Evolutionary conservation across 2,797 vertebrate species (phyloP), one percentile per base, ranked within the genome.

Genomic region (Catamblyrhynchus diadema): DNA sequence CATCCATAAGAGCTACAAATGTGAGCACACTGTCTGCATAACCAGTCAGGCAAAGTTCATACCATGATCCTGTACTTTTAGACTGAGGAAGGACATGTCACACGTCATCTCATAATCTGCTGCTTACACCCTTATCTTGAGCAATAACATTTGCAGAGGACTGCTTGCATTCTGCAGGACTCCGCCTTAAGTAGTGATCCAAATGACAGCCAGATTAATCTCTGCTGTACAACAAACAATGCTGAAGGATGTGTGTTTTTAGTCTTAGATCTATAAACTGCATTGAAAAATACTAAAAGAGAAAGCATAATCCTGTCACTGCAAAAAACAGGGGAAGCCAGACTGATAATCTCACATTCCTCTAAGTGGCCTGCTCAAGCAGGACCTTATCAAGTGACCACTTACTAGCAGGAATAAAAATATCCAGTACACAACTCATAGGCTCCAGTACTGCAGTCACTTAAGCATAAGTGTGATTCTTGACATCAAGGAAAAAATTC

Each of bases 31-130:
- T 67, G 50, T 67, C 78, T 93, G 69, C 3, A 5, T 75, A 94
- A 93, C 89, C 81, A 94, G 70, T 48, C 62, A 88, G 90, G n/a
- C 59, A 37, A 96, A 91, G 86, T 93, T 94, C 91, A 96, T 86
- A 71, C 71, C 79, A 86, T 92, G 93, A 88, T 97, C 93, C 88
- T 94, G 95, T 93, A 97, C 96, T 96, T 97, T 96, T 71, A 96
- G 93, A 97, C 96, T 65, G 70, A 82, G 81, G 75, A 96, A 96
- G 75, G 83, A 94, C 94, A 95, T 11, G 51, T 95, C 90, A 96
- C 70, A 88, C 51, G 94, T 94, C 89, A 86, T 96, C 79, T 88
- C 88, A 81, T 95, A 89, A 93, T 95, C 87, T 93, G 88, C 79
- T 73, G 86, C 93, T 94, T 94, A 93, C 88, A 94, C 90, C 75